phyloP scores from a whole-genome alignment of 2,797 vertebrate species.

The Calcarius lapponicus region DNA sequence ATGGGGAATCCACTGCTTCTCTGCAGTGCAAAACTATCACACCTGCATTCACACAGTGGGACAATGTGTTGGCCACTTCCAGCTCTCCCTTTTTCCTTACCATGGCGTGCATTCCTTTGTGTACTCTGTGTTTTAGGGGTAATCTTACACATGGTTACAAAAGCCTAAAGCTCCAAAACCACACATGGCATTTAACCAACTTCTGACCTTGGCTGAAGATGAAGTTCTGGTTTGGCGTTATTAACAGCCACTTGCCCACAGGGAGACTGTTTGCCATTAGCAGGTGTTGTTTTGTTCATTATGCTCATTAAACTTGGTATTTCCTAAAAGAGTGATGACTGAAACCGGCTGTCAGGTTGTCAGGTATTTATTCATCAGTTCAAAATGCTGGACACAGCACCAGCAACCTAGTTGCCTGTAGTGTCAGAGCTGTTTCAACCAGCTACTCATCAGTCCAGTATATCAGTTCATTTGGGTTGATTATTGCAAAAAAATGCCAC shows the following conservation, averaged over 20 bases:
- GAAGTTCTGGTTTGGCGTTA: not conserved
- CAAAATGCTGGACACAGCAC: not conserved
- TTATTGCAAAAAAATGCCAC: not conserved
- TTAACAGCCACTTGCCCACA: not conserved
- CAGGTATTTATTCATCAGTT: not conserved
- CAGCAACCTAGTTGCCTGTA: not conserved
- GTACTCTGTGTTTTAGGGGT: not conserved
- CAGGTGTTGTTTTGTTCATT: not conserved
- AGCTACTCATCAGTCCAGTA: not conserved
- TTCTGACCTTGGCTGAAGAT: not conserved
- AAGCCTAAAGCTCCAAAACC: not conserved
- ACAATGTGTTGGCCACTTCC: not conserved
- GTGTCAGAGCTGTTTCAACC: not conserved
- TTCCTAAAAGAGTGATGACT: not conserved
- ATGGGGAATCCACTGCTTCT: not conserved
- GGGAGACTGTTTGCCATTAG: not conserved
- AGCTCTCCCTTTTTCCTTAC: not conserved
- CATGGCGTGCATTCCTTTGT: not conserved
- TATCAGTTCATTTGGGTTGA: not conserved
- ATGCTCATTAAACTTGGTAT: not conserved
- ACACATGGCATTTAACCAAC: rapidly evolving
- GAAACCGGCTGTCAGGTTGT: not conserved
- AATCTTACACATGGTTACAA: not conserved
- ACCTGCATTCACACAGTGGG: rapidly evolving
- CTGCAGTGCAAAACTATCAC: not conserved